These are phyloP conservation scores for Gastrophryne carolinensis DNA, from an alignment of 2,797 vertebrate genomes.

Conservation along the genomic window DNA sequence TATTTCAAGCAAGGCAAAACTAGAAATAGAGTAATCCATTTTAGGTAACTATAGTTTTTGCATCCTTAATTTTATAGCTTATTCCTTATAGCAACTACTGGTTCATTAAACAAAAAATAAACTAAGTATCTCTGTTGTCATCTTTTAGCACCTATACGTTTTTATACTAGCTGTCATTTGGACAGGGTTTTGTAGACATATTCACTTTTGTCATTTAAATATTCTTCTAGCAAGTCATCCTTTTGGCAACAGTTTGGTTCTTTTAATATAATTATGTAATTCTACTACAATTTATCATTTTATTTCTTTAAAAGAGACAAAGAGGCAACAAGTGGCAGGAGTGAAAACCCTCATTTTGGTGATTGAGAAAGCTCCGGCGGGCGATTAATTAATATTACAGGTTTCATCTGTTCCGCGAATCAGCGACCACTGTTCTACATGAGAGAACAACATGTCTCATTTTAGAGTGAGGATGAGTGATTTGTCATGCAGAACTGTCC, in stretches of 20 bases:
- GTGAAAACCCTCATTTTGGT: constrained; percentile 34
- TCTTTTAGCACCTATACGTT: too few species aligned
- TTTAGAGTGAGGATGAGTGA: constrained; percentile 58
- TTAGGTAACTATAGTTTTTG: too few species aligned
- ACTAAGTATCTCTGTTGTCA: too few species aligned
- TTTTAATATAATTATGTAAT: constrained; percentile 19
- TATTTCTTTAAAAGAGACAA: constrained; percentile 49
- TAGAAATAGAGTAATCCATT: too few species aligned
- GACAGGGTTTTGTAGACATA: too few species aligned
- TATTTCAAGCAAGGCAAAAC: too few species aligned
- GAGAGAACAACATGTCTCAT: constrained; percentile 62
- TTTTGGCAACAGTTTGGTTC: neutral
- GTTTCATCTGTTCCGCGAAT: constrained; percentile 52
- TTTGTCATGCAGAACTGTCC: constrained; percentile 65
- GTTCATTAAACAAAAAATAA: too few species aligned
- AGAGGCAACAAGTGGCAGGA: constrained; percentile 42
- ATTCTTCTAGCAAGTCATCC: neutral
- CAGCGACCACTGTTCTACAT: constrained; percentile 55
- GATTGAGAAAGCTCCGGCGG: constrained; percentile 39
- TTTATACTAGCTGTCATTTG: too few species aligned
- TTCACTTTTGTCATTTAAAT: too few species aligned
- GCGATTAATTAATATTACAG: constrained; percentile 56
- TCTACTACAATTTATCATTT: too few species aligned
- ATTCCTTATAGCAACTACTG: too few species aligned
- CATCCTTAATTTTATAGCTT: too few species aligned